Percentiles rank a stretch among this genome's conserved stretches.
These are phyloP conservation scores for Micrasema longulum DNA, from an alignment of 1,140 invertebrate species.

Conservation along the genomic window DNA sequence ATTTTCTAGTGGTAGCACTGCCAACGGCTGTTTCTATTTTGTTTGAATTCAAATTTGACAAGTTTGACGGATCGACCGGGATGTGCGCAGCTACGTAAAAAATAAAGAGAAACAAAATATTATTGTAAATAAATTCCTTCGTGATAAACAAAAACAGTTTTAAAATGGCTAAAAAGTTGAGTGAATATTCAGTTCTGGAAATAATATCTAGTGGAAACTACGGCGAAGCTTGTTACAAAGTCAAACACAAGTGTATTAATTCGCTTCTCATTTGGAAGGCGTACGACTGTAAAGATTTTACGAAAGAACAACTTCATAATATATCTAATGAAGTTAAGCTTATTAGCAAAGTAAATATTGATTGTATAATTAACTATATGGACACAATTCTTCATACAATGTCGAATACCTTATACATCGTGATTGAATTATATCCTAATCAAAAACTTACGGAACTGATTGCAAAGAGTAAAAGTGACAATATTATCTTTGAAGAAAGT, in stretches of 20 bases:
- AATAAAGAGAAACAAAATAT: no score
- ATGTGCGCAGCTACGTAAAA: neutral
- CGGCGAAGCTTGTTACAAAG: constrained; percentile 42
- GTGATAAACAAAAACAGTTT: neutral
- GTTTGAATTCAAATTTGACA: constrained; percentile 31
- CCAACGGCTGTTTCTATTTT: constrained; percentile 32
- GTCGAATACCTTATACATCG: constrained; percentile 41
- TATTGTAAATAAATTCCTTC: no score
- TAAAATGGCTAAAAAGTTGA: constrained; percentile 39
- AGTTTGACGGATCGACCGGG: neutral
- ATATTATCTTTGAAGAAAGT: constrained; percentile 58
- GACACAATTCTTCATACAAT: constrained; percentile 35
- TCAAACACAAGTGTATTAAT: constrained; percentile 36
- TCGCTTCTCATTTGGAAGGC: constrained; percentile 42
- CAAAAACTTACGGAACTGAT: constrained; percentile 31
- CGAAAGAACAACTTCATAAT: constrained; percentile 27
- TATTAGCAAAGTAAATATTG: constrained; percentile 16
- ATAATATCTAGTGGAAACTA: constrained; percentile 30
- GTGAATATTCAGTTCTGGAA: constrained; percentile 38
- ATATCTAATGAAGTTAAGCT: constrained; percentile 31
- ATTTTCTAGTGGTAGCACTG: neutral
- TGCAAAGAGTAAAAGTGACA: constrained; percentile 33
- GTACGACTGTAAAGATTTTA: constrained; percentile 34
- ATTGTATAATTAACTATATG: constrained; percentile 29
- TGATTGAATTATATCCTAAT: constrained; percentile 37